Evolutionary conservation across 2,797 vertebrate species (phyloP).

Genomic region (Pelobates cultripes): DNA sequence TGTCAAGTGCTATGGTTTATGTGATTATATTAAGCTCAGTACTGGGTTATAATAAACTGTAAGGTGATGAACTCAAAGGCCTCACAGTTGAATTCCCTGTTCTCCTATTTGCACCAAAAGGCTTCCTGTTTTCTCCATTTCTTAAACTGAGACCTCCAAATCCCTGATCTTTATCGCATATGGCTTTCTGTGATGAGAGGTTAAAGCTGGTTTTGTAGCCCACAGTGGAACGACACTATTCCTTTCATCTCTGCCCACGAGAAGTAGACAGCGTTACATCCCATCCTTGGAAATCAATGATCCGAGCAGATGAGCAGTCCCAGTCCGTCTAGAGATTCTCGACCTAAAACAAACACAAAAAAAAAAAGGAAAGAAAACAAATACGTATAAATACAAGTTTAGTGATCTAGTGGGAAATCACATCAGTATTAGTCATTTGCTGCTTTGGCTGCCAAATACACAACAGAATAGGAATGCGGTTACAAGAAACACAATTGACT

Average conservation of each 20-base stretch:
- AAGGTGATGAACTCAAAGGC: neutral
- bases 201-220: neutral
- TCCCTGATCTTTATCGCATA: neutral
- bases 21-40: neutral
- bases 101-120: neutral
- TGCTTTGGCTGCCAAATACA: neutral
- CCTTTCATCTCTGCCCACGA: conserved; percentile 4
- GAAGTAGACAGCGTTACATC: neutral
- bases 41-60: neutral
- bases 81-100: neutral
- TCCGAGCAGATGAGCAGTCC: neutral
- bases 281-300: conserved; percentile 40
- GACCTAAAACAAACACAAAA: neutral
- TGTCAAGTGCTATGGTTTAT: neutral
- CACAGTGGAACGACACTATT: neutral
- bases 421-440: neutral
- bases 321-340: neutral
- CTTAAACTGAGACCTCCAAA: neutral
- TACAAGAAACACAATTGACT: neutral
- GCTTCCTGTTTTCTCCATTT: neutral
- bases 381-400: too few species aligned
- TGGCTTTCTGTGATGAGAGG: neutral
- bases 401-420: neutral
- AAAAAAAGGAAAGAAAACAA: neutral
- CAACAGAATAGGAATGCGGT: neutral